Base-by-base conservation (phyloP, 2,113 vertebrate species). In the Sorex araneus region DNA sequence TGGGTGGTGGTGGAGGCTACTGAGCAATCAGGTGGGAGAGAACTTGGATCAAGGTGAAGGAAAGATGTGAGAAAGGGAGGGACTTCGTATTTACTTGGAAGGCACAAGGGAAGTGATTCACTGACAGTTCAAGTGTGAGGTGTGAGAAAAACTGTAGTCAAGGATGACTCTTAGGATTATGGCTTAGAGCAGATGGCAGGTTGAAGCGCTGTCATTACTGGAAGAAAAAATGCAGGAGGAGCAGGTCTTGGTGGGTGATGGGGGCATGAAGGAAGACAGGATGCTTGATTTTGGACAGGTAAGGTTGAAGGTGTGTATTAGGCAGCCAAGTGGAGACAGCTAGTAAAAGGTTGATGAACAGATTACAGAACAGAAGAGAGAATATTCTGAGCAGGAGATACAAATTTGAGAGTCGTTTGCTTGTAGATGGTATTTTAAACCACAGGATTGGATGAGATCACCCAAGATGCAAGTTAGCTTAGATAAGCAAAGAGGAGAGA, bases 341-440 rank as follows among this genome's bases (percentile, higher is more conserved):
- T 3, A 32, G 30, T 57, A 43, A 79, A 70, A 21, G 57, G 12
- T 50, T 77, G 57, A 69, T 43, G 47, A 73, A 88, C 45, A 15
- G 74, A 91, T 60, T 80, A 27, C 71, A 47, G 90, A 81, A 81
- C 57, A 84, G 69, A 83, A 66, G 57, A 75, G 47, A 93, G 79
- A 57, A 77, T 91, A 77, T 76, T 92, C 66, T 40, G 40, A 92
- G 74, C 45, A 78, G 85, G 27, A 74, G 64, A 73, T 83, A 89
- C 43, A 89, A 67, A 83, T 69, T 86, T 73, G 77, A 81, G 73
- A 86, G 32, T 80, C 81, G 87, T 89, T 93, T 89, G 77, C 92
- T 91, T 93, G 73, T 87, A 87, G 77, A 93, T 96, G 81, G 45
- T 84, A 81, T 94, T 93, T 91, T 93, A 93, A 91, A 85, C 32